Conservation (phyloP, 2,113 vertebrate species). For the Mesitornis unicolor region DNA sequence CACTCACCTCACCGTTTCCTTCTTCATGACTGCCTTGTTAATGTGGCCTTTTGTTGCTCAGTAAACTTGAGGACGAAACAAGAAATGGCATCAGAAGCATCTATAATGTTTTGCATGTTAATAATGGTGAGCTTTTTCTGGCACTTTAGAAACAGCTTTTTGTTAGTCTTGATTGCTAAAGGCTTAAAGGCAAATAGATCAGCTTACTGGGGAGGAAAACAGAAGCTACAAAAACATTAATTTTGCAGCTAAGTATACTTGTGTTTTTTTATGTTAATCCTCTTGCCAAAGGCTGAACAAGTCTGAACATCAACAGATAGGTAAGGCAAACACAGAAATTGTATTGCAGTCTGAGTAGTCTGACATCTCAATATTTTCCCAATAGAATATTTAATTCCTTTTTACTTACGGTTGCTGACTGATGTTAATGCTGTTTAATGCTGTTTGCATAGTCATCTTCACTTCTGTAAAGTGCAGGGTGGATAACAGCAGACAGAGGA, state of each 20-base stretch:
- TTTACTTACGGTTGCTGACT: background rate
- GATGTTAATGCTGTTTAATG: background rate
- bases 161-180: conserved; percentile 36
- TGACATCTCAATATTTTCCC: background rate
- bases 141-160: conserved; percentile 3
- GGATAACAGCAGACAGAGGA: background rate
- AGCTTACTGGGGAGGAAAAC: background rate
- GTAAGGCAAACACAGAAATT: background rate
- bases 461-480: background rate
- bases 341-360: background rate
- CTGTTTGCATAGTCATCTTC: background rate
- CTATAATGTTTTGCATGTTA: background rate
- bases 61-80: conserved; percentile 7
- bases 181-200: conserved; percentile 22
- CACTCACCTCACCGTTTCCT: background rate
- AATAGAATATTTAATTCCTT: background rate
- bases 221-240: background rate
- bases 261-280: background rate
- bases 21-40: background rate
- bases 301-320: conserved; percentile 8
- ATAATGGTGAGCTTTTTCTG: conserved; percentile 3
- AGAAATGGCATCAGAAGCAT: conserved; percentile 9
- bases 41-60: background rate
- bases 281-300: background rate
- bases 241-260: conserved; percentile 19